Conservation (phyloP, 2,888 invertebrate genomes). For the Linyphia triangularis region DNA sequence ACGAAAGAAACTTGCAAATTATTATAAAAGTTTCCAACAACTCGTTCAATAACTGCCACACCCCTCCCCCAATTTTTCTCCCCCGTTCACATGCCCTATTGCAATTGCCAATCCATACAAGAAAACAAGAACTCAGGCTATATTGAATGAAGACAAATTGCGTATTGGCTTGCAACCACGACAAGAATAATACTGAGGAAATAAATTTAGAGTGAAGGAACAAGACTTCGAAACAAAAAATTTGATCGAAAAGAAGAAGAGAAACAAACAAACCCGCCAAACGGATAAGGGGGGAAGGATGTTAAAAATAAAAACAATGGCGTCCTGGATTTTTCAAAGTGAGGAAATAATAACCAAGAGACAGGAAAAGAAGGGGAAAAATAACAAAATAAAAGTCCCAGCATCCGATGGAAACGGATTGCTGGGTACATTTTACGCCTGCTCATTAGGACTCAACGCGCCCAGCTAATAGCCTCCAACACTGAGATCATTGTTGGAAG, state of each 20-base stretch:
- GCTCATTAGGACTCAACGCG: slow-evolving; percentile 38
- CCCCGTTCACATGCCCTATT: background rate
- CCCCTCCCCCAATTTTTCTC: background rate
- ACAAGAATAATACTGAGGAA: slow-evolving; percentile 58
- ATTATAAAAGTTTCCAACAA: background rate
- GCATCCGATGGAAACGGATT: slow-evolving; percentile 43
- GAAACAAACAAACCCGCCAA: slow-evolving; percentile 11
- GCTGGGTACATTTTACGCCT: slow-evolving; percentile 23
- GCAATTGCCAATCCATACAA: slow-evolving; percentile 51
- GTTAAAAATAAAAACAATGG: slow-evolving; percentile 44
- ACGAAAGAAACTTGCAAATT: too few species aligned
- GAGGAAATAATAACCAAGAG: slow-evolving; percentile 42
- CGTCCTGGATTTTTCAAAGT: slow-evolving; percentile 39
- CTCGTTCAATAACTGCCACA: slow-evolving; percentile 4
- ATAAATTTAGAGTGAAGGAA: slow-evolving; percentile 63
- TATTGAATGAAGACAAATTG: slow-evolving; percentile 66
- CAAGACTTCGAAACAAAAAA: slow-evolving; percentile 15
- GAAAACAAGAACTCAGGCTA: slow-evolving; percentile 10
- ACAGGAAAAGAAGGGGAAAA: background rate
- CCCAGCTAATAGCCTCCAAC: slow-evolving; percentile 17
- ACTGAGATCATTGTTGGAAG: background rate
- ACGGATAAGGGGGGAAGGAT: background rate
- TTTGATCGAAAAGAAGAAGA: background rate
- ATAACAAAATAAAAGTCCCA: slow-evolving; percentile 1
- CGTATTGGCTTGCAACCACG: slow-evolving; percentile 55